Percentiles rank a stretch among this genome's conserved stretches.
These are phyloP conservation scores for Drosophila asahinai DNA, from an alignment of 1,140 invertebrate species.

Conservation along the genomic window DNA sequence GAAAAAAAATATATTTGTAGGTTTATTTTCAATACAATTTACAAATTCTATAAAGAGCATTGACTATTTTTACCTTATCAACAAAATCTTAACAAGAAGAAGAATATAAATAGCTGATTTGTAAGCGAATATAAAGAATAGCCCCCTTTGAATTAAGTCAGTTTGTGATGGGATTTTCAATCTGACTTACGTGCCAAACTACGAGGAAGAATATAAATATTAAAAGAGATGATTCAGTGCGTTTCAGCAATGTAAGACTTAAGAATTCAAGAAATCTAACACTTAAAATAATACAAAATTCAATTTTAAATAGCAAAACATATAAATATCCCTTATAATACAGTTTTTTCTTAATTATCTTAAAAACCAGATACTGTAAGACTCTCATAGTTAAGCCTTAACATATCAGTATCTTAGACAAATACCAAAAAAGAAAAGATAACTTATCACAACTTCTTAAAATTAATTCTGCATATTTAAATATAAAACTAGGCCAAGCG, in stretches of 20 bases:
- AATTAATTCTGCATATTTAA: no score
- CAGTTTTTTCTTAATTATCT: no score
- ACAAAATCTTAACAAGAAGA: not conserved
- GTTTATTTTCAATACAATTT: no score
- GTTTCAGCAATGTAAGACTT: constrained; percentile 7
- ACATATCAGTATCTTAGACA: no score
- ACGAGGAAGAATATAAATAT: not conserved
- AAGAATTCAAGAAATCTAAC: not conserved
- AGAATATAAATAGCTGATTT: not conserved
- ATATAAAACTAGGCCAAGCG: no score
- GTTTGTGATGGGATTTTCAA: constrained; percentile 14
- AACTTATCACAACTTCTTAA: not conserved
- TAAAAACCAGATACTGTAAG: no score
- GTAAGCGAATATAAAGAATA: not conserved
- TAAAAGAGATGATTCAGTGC: not conserved
- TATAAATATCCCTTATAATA: no score
- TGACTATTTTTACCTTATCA: constrained; percentile 6
- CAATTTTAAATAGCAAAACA: not conserved
- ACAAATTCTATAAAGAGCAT: not conserved
- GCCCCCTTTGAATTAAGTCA: not conserved
- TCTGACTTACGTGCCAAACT: not conserved
- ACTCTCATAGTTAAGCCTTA: not conserved
- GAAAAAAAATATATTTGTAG: no score
- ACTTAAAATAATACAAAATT: not conserved
- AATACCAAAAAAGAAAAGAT: no score